phyloP scores from a whole-genome alignment of 2,113 vertebrate species.

The Hyperopisus bebe region DNA sequence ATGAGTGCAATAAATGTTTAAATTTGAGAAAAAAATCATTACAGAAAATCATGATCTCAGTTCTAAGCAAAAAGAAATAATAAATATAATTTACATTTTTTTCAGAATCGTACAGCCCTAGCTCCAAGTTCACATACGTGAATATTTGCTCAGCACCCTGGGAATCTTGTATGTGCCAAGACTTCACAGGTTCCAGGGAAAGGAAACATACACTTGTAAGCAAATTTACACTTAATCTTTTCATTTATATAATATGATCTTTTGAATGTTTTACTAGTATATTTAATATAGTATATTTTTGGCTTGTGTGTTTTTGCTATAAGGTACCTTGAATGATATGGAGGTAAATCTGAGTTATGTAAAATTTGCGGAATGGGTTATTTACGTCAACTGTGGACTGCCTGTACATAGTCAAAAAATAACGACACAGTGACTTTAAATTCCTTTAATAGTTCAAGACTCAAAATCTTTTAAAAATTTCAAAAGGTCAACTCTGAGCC shows the following conservation, averaged over 20 bases:
- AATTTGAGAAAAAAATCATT: no score
- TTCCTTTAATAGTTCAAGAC: no score
- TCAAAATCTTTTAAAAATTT: no score
- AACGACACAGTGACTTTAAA: neutral
- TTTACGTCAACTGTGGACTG: neutral
- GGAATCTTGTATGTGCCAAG: neutral
- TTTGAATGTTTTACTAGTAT: neutral
- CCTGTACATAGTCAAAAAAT: neutral
- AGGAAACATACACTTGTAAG: neutral
- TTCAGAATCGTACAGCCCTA: no score
- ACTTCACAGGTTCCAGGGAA: neutral
- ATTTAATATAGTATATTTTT: no score
- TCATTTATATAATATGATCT: neutral
- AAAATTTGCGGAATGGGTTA: neutral
- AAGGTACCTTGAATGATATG: neutral
- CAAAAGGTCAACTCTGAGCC: no score
- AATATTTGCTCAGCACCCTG: neutral
- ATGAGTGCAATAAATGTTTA: no score
- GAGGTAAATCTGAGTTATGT: no score
- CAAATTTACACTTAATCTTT: neutral
- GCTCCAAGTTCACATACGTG: neutral
- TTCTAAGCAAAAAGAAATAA: no score
- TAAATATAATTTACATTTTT: no score
- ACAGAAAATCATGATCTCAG: no score
- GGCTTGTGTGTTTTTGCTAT: no score